Evolutionary conservation across 2,888 invertebrate genomes (phyloP), one percentile per base, ranked within the genome.

Genomic region (Byasa hedistus): DNA sequence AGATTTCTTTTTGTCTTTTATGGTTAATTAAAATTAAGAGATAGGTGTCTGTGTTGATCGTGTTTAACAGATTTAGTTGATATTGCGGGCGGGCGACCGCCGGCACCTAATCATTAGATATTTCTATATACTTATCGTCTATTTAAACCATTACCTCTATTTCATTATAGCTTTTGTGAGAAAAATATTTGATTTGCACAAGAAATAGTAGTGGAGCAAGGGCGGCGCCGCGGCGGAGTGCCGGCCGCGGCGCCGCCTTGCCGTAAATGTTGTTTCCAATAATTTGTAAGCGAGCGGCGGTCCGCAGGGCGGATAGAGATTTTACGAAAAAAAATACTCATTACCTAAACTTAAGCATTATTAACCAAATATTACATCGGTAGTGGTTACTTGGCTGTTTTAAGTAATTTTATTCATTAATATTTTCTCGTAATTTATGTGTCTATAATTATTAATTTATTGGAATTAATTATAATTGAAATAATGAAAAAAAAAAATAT

Each of bases 381-480:
- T 87, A 87, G 91, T 84, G 80, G 87, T 89, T 91, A 87, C 85
- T 87, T 90, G 90, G 87, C 89, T 91, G 89, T 89, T 91, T 89
- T 87, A 86, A 78, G 85, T 89, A 89, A 87, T 21, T 87, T 85
- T 84, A 87, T 86, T 87, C 78, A 87, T 84, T 87, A 83, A 89
- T 90, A 87, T 87, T 91, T 91, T 89, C 89, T 84, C 85, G 89
- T 91, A 87, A 89, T 86, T 91, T 91, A 87, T 89, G 91, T 91
- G 91, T 90, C 91, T 91, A 89, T 87, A 86, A 85, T 87, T 88
- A 87, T 91, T 90, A 87, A 86, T 89, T 89, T 90, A 90, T 89
- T 89, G 89, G 87, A 87, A 87, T 85, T 85, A 85, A 85, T 84
- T 84, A 84, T 87, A 89, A 88, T 87, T 87, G 84, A 86, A 67